Evolutionary conservation across 2,113 vertebrate genomes (phyloP).

Genomic region (Indicator maculatus): DNA sequence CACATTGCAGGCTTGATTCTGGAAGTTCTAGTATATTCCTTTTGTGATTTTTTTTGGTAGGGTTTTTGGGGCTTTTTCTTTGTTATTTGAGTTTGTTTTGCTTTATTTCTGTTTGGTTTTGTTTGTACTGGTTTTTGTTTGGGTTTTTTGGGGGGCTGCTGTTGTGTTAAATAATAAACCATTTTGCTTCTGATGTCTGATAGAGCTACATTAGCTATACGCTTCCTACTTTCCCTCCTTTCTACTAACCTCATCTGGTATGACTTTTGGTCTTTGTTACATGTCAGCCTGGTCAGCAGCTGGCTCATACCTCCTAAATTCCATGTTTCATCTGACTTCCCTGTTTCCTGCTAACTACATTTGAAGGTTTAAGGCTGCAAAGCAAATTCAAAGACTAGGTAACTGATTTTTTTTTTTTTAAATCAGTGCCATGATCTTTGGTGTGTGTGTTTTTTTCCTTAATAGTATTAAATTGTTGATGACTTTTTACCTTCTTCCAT

Average conservation of each 20-base stretch:
- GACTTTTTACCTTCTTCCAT: background rate
- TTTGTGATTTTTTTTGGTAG: too few species aligned
- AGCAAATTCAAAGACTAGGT: background rate
- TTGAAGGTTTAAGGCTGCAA: background rate
- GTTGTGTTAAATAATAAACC: accelerated
- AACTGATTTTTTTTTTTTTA: background rate
- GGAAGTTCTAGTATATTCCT: background rate
- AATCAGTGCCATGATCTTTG: background rate
- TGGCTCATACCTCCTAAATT: background rate
- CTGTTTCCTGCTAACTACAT: background rate
- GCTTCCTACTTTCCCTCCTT: background rate
- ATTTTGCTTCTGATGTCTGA: background rate
- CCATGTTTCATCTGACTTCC: background rate
- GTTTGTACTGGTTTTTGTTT: too few species aligned
- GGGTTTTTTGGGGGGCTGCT: too few species aligned
- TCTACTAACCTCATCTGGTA: background rate
- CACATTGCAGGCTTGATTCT: background rate
- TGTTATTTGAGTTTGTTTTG: too few species aligned
- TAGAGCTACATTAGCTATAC: background rate
- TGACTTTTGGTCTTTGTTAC: background rate
- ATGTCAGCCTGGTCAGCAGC: background rate
- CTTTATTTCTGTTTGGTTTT: too few species aligned
- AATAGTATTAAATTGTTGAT: background rate
- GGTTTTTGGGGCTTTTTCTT: too few species aligned
- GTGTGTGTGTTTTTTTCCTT: too few species aligned